These are phyloP conservation scores for Mellilla xanthometata DNA, from an alignment of 2,888 invertebrate genomes.

Conservation along the genomic window DNA sequence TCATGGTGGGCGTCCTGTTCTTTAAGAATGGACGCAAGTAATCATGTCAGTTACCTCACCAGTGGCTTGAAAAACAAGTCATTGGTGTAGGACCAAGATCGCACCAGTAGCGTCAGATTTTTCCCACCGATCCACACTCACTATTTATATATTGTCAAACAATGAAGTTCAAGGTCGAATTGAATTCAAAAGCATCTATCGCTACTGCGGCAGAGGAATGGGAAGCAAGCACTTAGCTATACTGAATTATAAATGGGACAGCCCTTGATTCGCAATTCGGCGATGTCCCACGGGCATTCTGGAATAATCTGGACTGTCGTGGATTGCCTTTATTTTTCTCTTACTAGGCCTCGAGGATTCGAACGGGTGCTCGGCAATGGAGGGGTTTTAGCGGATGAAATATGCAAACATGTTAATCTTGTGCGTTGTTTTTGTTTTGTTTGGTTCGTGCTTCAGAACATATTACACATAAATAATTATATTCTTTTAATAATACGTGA, in stretches of 20 bases:
- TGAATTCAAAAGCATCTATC: not conserved
- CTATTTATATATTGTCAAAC: too few species aligned
- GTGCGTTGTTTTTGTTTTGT: not conserved
- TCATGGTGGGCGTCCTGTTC: too few species aligned
- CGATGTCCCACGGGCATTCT: constrained; percentile 27
- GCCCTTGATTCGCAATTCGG: constrained; percentile 38
- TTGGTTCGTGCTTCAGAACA: too few species aligned
- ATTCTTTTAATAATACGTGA: too few species aligned
- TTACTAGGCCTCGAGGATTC: constrained; percentile 15
- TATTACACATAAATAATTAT: too few species aligned
- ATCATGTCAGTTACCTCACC: too few species aligned
- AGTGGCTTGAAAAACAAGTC: too few species aligned
- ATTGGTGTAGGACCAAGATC: too few species aligned
- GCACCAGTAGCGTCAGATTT: too few species aligned
- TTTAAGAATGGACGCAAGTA: too few species aligned
- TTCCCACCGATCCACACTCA: too few species aligned
- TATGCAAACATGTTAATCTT: constrained; percentile 8
- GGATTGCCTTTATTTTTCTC: constrained; percentile 22
- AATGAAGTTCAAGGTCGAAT: not conserved
- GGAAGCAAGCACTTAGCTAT: constrained; percentile 34
- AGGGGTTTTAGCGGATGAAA: constrained; percentile 6
- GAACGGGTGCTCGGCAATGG: constrained; percentile 2
- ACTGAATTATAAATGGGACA: constrained; percentile 46
- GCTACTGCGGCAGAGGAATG: constrained; percentile 20
- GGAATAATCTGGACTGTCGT: constrained; percentile 27